phyloP scores from a whole-genome alignment of 2,797 vertebrate genomes.

The Moxostoma hubbsi region DNA sequence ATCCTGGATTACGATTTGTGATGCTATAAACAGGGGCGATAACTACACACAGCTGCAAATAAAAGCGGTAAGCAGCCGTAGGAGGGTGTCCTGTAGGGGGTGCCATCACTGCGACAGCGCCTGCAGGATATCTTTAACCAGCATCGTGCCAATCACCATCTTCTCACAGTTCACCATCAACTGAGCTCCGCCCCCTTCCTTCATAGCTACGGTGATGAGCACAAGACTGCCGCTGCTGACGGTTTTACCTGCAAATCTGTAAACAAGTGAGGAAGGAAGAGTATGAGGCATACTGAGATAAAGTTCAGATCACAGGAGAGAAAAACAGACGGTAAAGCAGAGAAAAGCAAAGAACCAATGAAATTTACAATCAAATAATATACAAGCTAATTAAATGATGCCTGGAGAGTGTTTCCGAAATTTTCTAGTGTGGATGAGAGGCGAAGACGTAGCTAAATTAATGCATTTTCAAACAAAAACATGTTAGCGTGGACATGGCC shows the following conservation, averaged over 20 bases:
- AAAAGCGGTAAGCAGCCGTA: constrained; percentile 10
- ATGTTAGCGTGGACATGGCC: no score
- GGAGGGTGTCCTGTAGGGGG: background rate
- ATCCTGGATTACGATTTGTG: background rate
- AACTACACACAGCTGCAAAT: constrained; percentile 41
- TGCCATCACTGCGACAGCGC: constrained; percentile 85
- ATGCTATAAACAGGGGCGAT: constrained; percentile 36
- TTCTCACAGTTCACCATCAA: constrained; percentile 96
- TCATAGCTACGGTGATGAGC: constrained; percentile 86
- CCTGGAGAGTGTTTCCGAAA: no score
- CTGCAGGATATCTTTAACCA: constrained; percentile 92
- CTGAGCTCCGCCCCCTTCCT: constrained; percentile 76
- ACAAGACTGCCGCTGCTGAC: constrained; percentile 90
- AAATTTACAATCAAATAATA: background rate
- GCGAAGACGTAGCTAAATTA: no score
- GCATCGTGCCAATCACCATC: constrained; percentile 97
- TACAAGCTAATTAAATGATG: no score
- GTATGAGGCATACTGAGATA: constrained; percentile 73
- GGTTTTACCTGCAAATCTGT: constrained; percentile 91
- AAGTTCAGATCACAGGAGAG: constrained; percentile 51
- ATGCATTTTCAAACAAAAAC: no score
- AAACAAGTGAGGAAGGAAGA: constrained; percentile 64
- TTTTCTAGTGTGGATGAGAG: no score
- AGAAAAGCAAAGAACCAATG: constrained; percentile 6
- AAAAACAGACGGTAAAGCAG: constrained; percentile 50